phyloP scores from a whole-genome alignment of 1,140 invertebrate genomes.

The Saccostrea glomerata region DNA sequence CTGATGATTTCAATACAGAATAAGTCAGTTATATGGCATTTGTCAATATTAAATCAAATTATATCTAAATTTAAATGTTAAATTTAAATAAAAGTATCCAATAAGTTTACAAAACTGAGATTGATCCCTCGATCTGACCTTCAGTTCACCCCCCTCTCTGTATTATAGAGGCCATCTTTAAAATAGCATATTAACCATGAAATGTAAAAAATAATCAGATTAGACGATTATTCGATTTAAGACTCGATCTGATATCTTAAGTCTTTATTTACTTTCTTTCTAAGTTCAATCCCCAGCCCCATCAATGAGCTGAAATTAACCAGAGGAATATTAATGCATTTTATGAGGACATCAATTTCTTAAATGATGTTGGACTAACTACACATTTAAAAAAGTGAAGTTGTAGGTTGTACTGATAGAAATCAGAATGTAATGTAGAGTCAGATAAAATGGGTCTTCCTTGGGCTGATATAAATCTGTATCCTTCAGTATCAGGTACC shows the following conservation, averaged over 20 bases:
- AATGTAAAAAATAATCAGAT: conserved; percentile 33
- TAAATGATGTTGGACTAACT: not conserved
- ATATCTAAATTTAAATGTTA: not conserved
- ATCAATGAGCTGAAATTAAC: not conserved
- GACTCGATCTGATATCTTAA: not conserved
- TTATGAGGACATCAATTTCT: not conserved
- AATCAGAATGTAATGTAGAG: too few species aligned
- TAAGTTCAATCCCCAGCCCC: not conserved
- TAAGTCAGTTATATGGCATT: not conserved
- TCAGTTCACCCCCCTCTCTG: not conserved
- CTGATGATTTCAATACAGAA: not conserved
- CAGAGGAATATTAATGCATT: not conserved
- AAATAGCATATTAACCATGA: conserved; percentile 15
- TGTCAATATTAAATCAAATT: conserved; percentile 33
- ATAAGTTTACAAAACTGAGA: not conserved
- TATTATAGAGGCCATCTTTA: conserved; percentile 2
- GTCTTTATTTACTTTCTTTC: not conserved
- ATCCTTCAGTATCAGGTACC: too few species aligned
- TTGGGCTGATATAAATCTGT: too few species aligned
- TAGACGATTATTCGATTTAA: not conserved
- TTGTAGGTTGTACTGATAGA: not conserved
- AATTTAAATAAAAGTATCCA: conserved; percentile 2
- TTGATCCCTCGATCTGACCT: not conserved
- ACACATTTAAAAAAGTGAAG: not conserved
- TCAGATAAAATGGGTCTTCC: too few species aligned